These are phyloP conservation scores for Ophion slaviceki DNA, from an alignment of 2,888 invertebrate species.

Conservation along the genomic window DNA sequence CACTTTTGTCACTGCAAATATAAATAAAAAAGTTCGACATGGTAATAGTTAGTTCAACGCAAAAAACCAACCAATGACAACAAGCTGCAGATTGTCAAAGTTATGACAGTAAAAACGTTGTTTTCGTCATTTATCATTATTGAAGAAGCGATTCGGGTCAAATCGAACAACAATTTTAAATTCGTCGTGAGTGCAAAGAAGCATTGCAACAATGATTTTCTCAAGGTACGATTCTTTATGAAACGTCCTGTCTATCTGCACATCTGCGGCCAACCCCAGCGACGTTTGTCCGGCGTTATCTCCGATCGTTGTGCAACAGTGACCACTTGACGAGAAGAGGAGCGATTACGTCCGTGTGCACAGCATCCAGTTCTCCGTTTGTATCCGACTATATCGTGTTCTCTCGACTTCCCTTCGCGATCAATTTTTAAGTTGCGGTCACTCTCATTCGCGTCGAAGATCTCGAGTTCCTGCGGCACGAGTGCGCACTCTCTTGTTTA, in stretches of 20 bases:
- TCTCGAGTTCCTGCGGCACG: conserved; percentile 41
- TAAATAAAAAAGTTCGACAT: too few species aligned
- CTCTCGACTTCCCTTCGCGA: conserved; percentile 64
- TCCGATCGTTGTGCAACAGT: conserved; percentile 58
- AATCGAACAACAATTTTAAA: too few species aligned
- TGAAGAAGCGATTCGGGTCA: too few species aligned
- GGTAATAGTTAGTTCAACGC: too few species aligned
- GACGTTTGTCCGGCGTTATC: conserved; percentile 60
- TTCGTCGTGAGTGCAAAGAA: too few species aligned
- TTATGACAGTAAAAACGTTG: too few species aligned
- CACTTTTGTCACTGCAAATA: too few species aligned
- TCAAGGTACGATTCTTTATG: neutral
- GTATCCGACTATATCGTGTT: conserved; percentile 71
- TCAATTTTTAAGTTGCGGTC: conserved; percentile 66
- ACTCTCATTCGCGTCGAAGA: conserved; percentile 44
- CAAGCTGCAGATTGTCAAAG: too few species aligned
- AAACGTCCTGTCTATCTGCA: conserved; percentile 10
- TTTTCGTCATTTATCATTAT: too few species aligned
- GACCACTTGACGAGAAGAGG: conserved; percentile 61
- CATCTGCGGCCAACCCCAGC: conserved; percentile 35
- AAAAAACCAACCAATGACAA: too few species aligned
- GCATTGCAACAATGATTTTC: too few species aligned
- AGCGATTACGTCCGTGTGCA: conserved; percentile 61
- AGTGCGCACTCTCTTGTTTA: conserved; percentile 4
- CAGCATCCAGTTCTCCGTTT: conserved; percentile 68